A percentile compares a stretch with the other conserved stretches of the same genome.
These are phyloP conservation scores for Tinea pellionella DNA, from an alignment of 2,888 invertebrate species.

Conservation along the genomic window DNA sequence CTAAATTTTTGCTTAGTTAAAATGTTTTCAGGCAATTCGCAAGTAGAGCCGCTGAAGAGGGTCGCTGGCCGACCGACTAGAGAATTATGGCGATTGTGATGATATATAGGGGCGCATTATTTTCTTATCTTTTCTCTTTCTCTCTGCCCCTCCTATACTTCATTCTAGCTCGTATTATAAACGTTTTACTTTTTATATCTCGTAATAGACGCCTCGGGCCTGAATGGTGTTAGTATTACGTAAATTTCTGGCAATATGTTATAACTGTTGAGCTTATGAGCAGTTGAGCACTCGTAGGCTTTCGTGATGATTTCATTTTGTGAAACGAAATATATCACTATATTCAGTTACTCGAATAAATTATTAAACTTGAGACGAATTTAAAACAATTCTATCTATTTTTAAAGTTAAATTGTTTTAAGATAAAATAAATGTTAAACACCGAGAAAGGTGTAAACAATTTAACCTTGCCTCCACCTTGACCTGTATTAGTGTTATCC, in stretches of 20 bases:
- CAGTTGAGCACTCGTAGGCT: slow-evolving; percentile 27
- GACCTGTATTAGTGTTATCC: slow-evolving; percentile 21
- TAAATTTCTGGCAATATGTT: slow-evolving; percentile 52
- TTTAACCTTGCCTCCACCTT: slow-evolving; percentile 44
- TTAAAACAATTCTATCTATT: not conserved
- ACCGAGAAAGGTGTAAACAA: slow-evolving; percentile 37
- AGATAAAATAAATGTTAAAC: not conserved
- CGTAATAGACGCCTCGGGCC: slow-evolving; percentile 47
- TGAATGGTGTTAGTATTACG: slow-evolving; percentile 52
- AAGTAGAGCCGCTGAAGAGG: slow-evolving; percentile 44
- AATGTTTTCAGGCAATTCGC: slow-evolving; percentile 50
- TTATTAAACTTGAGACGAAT: not conserved
- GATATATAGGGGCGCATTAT: slow-evolving; percentile 67
- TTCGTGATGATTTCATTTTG: slow-evolving; percentile 28
- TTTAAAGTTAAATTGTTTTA: not conserved
- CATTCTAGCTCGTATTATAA: slow-evolving; percentile 59
- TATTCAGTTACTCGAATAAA: slow-evolving; percentile 15
- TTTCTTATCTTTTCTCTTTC: slow-evolving; percentile 68
- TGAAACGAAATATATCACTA: slow-evolving; percentile 37
- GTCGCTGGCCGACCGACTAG: slow-evolving; percentile 50
- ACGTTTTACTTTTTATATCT: slow-evolving; percentile 63
- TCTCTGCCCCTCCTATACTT: slow-evolving; percentile 64
- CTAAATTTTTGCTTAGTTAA: slow-evolving; percentile 43
- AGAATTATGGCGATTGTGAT: slow-evolving; percentile 65
- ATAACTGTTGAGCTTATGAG: slow-evolving; percentile 28